Evolutionary conservation across 2,888 invertebrate species (phyloP).

Genomic region (Marronus borbonicus): DNA sequence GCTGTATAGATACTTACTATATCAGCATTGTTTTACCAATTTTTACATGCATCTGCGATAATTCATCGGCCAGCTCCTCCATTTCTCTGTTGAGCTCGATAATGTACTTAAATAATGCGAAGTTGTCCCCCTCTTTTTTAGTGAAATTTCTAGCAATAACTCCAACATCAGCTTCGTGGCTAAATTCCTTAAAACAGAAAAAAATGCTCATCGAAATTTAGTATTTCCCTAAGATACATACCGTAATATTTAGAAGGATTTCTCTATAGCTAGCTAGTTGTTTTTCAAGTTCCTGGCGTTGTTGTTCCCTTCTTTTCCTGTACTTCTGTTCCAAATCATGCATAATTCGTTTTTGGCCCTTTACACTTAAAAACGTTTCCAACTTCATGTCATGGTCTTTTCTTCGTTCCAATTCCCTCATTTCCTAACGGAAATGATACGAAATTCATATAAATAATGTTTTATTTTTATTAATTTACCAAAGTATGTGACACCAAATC

Average conservation of each 20-base stretch:
- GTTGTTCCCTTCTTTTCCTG: constrained; percentile 78
- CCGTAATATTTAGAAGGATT: constrained; percentile 84
- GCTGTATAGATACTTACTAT: not conserved
- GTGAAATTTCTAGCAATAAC: constrained; percentile 82
- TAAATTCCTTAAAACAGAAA: constrained; percentile 70
- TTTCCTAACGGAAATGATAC: constrained; percentile 75
- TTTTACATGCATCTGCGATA: constrained; percentile 75
- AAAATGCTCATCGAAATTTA: not conserved
- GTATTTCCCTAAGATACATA: constrained; percentile 12
- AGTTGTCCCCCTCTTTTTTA: constrained; percentile 92
- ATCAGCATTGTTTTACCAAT: constrained; percentile 72
- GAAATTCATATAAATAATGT: constrained; percentile 10
- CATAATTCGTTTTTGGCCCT: constrained; percentile 84
- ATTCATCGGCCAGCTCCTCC: constrained; percentile 80
- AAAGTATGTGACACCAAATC: constrained; percentile 80
- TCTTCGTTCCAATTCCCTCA: constrained; percentile 88
- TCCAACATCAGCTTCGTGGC: constrained; percentile 78
- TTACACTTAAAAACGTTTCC: constrained; percentile 88
- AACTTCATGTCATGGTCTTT: constrained; percentile 89
- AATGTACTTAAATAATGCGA: constrained; percentile 91
- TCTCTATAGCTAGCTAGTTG: constrained; percentile 82
- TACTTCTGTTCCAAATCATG: constrained; percentile 83
- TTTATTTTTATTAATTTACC: constrained; percentile 65
- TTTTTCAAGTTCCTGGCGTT: constrained; percentile 79
- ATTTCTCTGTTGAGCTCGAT: constrained; percentile 91